phyloP scores from a whole-genome alignment of 2,113 vertebrate species.

The Chaetura pelagica region DNA sequence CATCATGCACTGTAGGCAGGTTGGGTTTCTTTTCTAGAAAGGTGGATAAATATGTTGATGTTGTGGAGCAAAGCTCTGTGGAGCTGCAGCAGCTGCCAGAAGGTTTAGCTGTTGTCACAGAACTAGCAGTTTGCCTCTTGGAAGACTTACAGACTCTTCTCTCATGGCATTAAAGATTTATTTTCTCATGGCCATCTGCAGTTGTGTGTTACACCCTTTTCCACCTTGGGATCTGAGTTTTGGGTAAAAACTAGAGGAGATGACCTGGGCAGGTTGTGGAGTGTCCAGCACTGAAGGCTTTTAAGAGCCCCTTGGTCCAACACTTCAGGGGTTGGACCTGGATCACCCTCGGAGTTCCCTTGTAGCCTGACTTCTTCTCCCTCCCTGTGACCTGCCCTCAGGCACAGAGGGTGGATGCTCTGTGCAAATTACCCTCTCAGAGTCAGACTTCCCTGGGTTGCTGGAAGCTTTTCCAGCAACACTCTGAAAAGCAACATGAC shows the following conservation, averaged over 20 bases:
- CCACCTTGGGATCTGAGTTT: neutral
- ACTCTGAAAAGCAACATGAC: neutral
- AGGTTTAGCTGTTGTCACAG: neutral
- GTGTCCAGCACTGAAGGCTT: neutral
- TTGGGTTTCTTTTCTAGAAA: neutral
- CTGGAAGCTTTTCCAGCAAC: neutral
- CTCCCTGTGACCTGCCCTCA: neutral
- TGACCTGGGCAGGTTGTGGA: neutral
- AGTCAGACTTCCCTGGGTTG: neutral
- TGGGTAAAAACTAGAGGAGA: neutral
- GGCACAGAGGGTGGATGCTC: neutral
- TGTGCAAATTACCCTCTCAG: neutral
- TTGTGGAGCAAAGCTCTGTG: no score
- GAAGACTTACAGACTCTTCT: neutral
- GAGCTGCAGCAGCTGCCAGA: neutral
- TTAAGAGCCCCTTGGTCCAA: neutral
- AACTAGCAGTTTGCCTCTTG: conserved; percentile 1
- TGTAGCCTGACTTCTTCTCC: neutral
- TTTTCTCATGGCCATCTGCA: neutral
- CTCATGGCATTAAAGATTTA: neutral
- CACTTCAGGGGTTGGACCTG: neutral
- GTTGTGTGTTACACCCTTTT: neutral
- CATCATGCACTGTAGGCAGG: fast-evolving
- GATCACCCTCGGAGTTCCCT: neutral
- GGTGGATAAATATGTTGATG: neutral